Percentiles rank a stretch among this genome's conserved stretches.
Conservation (phyloP, 2,888 invertebrate genomes). For the Catocala fraxini region DNA sequence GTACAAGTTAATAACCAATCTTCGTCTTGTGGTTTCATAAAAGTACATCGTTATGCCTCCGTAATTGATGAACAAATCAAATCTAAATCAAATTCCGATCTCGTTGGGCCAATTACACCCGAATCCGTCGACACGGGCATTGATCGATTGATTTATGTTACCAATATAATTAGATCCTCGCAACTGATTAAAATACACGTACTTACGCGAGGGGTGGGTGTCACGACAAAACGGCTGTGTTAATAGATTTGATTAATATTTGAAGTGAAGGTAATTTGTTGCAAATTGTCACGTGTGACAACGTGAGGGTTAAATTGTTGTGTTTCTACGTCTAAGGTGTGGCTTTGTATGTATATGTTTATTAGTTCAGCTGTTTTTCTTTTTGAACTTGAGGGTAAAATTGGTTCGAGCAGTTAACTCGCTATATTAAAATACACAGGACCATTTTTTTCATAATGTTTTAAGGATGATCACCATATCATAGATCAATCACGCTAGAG, state of each 20-base stretch:
- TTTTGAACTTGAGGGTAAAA: too few species aligned
- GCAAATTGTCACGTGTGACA: conserved; percentile 45
- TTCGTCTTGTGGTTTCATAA: background rate
- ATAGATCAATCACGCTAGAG: too few species aligned
- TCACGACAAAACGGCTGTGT: conserved; percentile 26
- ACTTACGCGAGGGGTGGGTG: background rate
- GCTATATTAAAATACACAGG: too few species aligned
- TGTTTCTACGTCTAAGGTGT: background rate
- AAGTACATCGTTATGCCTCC: conserved; percentile 15
- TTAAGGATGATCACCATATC: too few species aligned
- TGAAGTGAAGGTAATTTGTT: conserved; percentile 43
- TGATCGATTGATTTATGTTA: conserved; percentile 55
- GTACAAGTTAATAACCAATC: too few species aligned
- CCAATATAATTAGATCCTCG: conserved; percentile 46
- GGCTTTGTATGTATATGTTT: too few species aligned
- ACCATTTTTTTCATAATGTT: too few species aligned
- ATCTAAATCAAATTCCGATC: conserved; percentile 50
- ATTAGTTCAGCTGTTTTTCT: too few species aligned
- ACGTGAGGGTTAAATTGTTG: conserved; percentile 20
- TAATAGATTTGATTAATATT: conserved; percentile 51
- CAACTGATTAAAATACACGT: conserved; percentile 26
- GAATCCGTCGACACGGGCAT: conserved; percentile 39
- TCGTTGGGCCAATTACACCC: conserved; percentile 52
- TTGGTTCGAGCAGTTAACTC: too few species aligned
- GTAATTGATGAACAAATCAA: conserved; percentile 47